These are phyloP conservation scores for Formica aserva DNA, from an alignment of 2,888 invertebrate species.

Conservation along the genomic window DNA sequence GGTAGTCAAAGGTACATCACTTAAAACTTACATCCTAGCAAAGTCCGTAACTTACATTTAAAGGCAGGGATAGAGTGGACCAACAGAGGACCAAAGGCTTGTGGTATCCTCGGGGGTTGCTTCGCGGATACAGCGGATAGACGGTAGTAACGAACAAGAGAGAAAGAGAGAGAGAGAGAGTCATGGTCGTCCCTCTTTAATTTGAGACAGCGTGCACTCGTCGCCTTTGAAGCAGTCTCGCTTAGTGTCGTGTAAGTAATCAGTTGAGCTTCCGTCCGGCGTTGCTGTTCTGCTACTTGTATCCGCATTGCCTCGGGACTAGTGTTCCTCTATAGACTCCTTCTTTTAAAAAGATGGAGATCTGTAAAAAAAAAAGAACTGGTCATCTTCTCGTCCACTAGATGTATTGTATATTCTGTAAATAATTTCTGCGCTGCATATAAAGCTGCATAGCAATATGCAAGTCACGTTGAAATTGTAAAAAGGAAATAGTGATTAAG, in stretches of 20 bases:
- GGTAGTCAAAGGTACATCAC: slow-evolving; percentile 67
- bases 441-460: background rate
- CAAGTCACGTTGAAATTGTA: background rate
- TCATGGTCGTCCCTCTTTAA: slow-evolving; percentile 81
- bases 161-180: slow-evolving; percentile 26
- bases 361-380: slow-evolving; percentile 8
- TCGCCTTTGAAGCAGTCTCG: slow-evolving; percentile 82
- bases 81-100: slow-evolving; percentile 58
- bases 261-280: slow-evolving; percentile 76
- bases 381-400: background rate
- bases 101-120: slow-evolving; percentile 64
- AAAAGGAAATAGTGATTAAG: background rate
- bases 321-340: slow-evolving; percentile 64
- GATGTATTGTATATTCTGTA: background rate
- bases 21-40: slow-evolving; percentile 70
- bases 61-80: slow-evolving; percentile 61
- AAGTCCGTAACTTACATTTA: slow-evolving; percentile 72
- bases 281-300: slow-evolving; percentile 60
- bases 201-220: slow-evolving; percentile 77
- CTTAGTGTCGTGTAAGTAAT: slow-evolving; percentile 80
- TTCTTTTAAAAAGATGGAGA: slow-evolving; percentile 31
- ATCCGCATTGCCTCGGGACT: slow-evolving; percentile 50
- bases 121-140: slow-evolving; percentile 21
- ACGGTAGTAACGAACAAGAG: slow-evolving; percentile 44
- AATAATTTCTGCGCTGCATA: background rate